These are phyloP conservation scores for Phengaris arion DNA, from an alignment of 2,888 invertebrate species.

Conservation along the genomic window DNA sequence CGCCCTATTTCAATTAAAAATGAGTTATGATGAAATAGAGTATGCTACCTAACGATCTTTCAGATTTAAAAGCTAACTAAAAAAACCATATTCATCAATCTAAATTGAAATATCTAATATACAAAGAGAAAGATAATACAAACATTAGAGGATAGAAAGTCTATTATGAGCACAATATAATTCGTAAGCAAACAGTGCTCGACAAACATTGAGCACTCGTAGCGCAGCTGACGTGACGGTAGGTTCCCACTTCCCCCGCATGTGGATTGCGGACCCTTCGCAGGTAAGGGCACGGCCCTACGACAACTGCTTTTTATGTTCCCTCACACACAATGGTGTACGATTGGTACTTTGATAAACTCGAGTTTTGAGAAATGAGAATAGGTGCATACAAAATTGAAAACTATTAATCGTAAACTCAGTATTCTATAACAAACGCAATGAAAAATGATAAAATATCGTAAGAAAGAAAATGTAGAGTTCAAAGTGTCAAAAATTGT, in stretches of 20 bases:
- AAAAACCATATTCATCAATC: not conserved
- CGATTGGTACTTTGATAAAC: not conserved
- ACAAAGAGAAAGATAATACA: conserved; percentile 1
- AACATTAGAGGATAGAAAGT: not conserved
- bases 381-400: not conserved
- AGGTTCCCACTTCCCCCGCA: not conserved
- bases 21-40: too few relatives aligned
- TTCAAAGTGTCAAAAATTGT: too few relatives aligned
- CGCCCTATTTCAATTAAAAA: too few relatives aligned
- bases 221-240: conserved; percentile 6
- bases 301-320: not conserved
- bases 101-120: not conserved
- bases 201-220: not conserved
- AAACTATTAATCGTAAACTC: not conserved
- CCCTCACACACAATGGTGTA: too few relatives aligned
- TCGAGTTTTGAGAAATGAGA: not conserved
- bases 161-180: not conserved
- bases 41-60: too few relatives aligned
- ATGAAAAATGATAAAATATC: too few relatives aligned
- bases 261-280: not conserved
- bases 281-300: conserved; percentile 11
- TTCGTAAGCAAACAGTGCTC: not conserved
- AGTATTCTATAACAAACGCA: too few relatives aligned
- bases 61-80: not conserved
- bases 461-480: too few relatives aligned